Evolutionary conservation across 2,888 invertebrate species (phyloP).

Genomic region (Mactromeris polynyma): DNA sequence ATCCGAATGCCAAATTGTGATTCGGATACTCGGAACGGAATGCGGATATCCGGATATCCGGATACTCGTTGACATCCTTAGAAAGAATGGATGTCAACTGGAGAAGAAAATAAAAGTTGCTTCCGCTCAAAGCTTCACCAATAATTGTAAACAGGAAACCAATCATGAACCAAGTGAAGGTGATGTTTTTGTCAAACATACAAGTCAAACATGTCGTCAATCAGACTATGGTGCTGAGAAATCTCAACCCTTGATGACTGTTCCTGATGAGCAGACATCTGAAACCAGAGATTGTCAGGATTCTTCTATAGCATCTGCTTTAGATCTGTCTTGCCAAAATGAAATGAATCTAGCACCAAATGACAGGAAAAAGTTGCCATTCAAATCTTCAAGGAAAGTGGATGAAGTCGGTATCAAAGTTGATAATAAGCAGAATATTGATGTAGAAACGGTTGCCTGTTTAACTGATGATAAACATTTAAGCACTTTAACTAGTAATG

Average conservation of each 20-base stretch:
- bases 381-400: neutral
- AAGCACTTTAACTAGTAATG: neutral
- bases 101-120: neutral
- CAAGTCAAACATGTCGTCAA: neutral
- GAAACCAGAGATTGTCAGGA: neutral
- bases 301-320: neutral
- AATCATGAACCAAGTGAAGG: neutral
- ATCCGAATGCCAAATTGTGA: no score
- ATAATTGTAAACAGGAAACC: neutral
- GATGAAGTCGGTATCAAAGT: neutral
- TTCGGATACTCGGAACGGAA: no score
- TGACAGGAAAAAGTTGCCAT: neutral
- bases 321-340: constrained; percentile 3
- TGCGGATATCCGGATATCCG: no score
- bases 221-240: neutral
- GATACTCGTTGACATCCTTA: no score
- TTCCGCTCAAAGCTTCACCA: neutral
- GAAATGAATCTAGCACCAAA: neutral
- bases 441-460: neutral
- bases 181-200: neutral
- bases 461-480: neutral
- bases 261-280: neutral
- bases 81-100: neutral
- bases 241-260: neutral
- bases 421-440: neutral